Conservation (phyloP, 2,888 invertebrate species). For the Elysia crispata region DNA sequence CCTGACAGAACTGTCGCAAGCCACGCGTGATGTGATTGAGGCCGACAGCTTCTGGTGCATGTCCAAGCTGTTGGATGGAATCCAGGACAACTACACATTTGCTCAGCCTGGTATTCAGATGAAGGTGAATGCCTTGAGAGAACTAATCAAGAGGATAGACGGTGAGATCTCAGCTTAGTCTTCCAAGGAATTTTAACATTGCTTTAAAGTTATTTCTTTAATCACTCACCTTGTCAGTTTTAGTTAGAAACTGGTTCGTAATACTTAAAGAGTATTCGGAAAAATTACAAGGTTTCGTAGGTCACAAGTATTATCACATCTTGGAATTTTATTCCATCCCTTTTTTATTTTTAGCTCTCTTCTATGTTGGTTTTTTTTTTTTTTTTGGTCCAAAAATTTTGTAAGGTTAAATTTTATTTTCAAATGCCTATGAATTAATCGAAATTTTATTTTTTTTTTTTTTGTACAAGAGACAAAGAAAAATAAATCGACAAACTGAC, state of each 20-base stretch:
- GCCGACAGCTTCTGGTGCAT: constrained; percentile 99
- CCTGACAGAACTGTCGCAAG: constrained; percentile 87
- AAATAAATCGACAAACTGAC: too few relatives aligned
- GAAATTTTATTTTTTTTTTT: too few relatives aligned
- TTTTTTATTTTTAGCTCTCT: too few relatives aligned
- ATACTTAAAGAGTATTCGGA: background rate
- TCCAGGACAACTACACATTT: constrained; percentile 99
- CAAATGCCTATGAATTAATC: too few relatives aligned
- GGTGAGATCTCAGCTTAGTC: constrained; percentile 78
- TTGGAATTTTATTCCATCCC: too few relatives aligned
- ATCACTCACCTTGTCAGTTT: background rate
- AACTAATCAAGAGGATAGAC: constrained; percentile 96
- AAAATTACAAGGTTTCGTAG: too few relatives aligned
- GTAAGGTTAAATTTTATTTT: too few relatives aligned
- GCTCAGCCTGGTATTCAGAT: constrained; percentile 99
- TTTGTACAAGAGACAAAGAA: too few relatives aligned
- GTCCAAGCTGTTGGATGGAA: constrained; percentile 97
- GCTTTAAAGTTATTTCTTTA: too few relatives aligned
- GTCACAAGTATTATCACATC: too few relatives aligned
- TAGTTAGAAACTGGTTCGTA: background rate
- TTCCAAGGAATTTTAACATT: background rate
- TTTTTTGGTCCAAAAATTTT: too few relatives aligned
- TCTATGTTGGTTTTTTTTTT: too few relatives aligned
- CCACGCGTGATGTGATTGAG: constrained; percentile 91
- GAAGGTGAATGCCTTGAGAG: constrained; percentile 96